phyloP scores from a whole-genome alignment of 2,113 vertebrate genomes.

The Lagopus muta region DNA sequence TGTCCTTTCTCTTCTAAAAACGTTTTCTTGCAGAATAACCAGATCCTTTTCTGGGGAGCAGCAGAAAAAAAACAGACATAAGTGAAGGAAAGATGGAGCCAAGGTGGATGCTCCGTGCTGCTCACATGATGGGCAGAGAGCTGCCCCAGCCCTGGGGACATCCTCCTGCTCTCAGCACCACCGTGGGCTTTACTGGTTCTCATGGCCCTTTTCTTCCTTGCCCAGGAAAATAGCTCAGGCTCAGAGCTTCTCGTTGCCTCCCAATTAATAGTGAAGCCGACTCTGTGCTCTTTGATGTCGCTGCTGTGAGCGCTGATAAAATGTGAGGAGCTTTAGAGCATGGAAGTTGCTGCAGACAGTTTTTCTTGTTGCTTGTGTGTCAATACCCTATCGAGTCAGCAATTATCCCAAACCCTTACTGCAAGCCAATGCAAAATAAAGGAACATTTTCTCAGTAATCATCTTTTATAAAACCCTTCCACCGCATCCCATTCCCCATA shows the following conservation, averaged over 20 bases:
- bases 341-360: not conserved
- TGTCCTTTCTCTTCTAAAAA: not conserved
- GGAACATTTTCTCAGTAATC: not conserved
- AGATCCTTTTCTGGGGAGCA: not conserved
- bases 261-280: not conserved
- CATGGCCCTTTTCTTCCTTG: not conserved
- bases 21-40: not conserved
- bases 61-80: not conserved
- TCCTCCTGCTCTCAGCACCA: not conserved
- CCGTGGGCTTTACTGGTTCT: not conserved
- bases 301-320: constrained; percentile 44
- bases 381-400: not conserved
- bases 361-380: not conserved
- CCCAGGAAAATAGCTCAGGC: not conserved
- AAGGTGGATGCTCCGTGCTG: not conserved
- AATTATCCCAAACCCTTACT: constrained; percentile 1
- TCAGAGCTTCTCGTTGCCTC: not conserved
- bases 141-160: not conserved
- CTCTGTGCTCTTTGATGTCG: not conserved
- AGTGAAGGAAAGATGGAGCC: not conserved
- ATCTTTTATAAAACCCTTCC: not conserved
- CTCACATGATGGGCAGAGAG: not conserved
- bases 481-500: accelerated
- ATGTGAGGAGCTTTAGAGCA: constrained; percentile 24
- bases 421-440: not conserved